Evolutionary conservation across 2,797 vertebrate species (phyloP).

Genomic region (Melanotaenia trifasciata): DNA sequence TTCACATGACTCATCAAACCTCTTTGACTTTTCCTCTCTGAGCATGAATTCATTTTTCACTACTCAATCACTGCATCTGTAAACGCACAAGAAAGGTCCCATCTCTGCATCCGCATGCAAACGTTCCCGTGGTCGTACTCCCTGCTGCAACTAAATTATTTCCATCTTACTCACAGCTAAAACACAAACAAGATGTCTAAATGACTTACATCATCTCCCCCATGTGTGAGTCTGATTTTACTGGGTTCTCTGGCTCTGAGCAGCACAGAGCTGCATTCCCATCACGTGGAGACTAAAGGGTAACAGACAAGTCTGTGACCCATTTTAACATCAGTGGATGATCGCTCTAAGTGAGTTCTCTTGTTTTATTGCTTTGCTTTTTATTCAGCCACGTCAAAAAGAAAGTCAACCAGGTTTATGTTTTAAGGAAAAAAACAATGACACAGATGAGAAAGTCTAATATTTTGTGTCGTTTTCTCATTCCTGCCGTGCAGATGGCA

Average conservation of each 20-base stretch:
- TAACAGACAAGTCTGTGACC: conserved; percentile 16
- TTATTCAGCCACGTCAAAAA: not conserved
- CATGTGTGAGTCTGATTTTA: conserved; percentile 1
- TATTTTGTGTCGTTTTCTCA: too few relatives aligned
- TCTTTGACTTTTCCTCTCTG: conserved; percentile 3
- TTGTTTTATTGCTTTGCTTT: not conserved
- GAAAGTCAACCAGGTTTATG: not conserved
- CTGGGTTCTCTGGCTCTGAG: conserved; percentile 5
- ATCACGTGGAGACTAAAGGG: not conserved
- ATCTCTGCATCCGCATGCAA: conserved; percentile 15
- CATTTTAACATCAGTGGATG: conserved; percentile 6
- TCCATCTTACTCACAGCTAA: conserved; percentile 9
- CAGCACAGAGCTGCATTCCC: conserved; percentile 8
- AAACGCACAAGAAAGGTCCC: not conserved
- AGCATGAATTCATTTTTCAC: conserved; percentile 30
- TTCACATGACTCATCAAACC: conserved; percentile 38
- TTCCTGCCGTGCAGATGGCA: too few relatives aligned
- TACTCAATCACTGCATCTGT: conserved; percentile 17
- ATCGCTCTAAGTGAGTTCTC: not conserved
- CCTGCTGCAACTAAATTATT: conserved; percentile 4
- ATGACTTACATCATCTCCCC: conserved; percentile 8
- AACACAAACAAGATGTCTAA: conserved; percentile 15
- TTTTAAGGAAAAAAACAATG: not conserved
- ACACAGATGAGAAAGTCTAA: too few relatives aligned
- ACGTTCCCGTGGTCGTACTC: not conserved